Conservation (phyloP, 2,113 vertebrate genomes). For the Orthonyx spaldingii region DNA sequence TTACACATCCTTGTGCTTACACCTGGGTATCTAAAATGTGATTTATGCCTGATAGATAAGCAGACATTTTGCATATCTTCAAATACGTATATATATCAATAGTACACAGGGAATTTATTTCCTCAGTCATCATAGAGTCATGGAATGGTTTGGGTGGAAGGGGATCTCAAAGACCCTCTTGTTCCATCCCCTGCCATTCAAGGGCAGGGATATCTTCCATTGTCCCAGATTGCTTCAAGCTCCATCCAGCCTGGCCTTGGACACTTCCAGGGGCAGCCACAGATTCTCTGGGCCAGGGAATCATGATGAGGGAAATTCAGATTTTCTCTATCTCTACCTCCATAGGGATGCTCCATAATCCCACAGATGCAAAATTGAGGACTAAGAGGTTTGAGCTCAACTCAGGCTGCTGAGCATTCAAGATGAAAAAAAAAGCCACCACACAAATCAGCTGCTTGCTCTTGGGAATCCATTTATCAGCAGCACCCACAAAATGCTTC, state of each 20-base stretch:
- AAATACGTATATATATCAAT: not conserved
- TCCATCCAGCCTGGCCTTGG: rapidly evolving
- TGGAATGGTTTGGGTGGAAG: not conserved
- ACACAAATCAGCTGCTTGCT: not conserved
- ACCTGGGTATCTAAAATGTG: not conserved
- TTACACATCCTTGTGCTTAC: not conserved
- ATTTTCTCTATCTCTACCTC: not conserved
- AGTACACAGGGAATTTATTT: not conserved
- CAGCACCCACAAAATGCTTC: not conserved
- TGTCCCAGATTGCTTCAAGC: not conserved
- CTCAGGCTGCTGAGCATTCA: not conserved
- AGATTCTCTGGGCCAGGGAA: not conserved
- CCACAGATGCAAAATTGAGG: not conserved
- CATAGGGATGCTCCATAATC: not conserved
- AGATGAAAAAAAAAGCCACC: not conserved
- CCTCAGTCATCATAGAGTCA: not conserved
- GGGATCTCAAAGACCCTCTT: rapidly evolving
- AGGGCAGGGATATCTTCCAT: not conserved
- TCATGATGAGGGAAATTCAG: not conserved
- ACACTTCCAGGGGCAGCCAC: not conserved
- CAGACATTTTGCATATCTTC: not conserved
- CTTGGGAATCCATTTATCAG: not conserved
- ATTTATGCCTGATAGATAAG: not conserved
- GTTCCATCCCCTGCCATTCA: not conserved
- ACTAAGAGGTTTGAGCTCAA: not conserved